These are phyloP conservation scores for Erythrocercus mccallii DNA, from an alignment of 2,113 vertebrate genomes.

Conservation along the genomic window DNA sequence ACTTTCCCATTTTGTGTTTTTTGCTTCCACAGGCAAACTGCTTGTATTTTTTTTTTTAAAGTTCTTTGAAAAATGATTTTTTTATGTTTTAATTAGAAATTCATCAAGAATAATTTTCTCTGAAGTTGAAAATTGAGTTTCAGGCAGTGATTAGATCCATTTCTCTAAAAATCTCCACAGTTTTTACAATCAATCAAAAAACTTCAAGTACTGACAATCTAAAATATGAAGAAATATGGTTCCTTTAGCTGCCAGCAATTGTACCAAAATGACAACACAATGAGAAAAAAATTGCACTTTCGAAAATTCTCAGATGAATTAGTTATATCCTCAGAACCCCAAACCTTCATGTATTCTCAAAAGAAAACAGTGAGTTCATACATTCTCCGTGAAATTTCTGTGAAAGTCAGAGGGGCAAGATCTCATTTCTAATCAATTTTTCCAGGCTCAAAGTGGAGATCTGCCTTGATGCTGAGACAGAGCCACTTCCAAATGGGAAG, in stretches of 20 bases:
- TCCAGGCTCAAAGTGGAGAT: neutral
- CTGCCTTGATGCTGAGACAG: neutral
- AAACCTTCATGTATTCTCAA: neutral
- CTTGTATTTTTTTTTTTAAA: neutral
- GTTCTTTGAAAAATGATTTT: neutral
- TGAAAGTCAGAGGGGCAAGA: neutral
- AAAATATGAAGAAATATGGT: slow-evolving; percentile 52
- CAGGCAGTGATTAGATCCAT: slow-evolving; percentile 14
- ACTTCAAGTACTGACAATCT: neutral
- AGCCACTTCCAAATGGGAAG: neutral
- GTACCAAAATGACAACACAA: slow-evolving; percentile 39
- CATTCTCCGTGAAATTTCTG: neutral
- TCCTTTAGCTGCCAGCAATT: slow-evolving; percentile 37
- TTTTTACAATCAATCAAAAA: slow-evolving; percentile 50
- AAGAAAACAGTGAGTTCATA: neutral
- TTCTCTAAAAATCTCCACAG: neutral
- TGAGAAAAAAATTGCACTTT: neutral
- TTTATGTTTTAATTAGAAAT: slow-evolving; percentile 15
- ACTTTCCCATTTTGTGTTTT: neutral
- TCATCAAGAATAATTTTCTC: neutral
- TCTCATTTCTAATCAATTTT: neutral
- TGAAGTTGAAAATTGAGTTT: neutral
- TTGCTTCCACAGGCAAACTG: neutral
- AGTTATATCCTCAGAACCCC: neutral
- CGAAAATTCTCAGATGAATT: neutral